phyloP scores from a whole-genome alignment of 2,797 vertebrate genomes.

The Sternotherus odoratus region DNA sequence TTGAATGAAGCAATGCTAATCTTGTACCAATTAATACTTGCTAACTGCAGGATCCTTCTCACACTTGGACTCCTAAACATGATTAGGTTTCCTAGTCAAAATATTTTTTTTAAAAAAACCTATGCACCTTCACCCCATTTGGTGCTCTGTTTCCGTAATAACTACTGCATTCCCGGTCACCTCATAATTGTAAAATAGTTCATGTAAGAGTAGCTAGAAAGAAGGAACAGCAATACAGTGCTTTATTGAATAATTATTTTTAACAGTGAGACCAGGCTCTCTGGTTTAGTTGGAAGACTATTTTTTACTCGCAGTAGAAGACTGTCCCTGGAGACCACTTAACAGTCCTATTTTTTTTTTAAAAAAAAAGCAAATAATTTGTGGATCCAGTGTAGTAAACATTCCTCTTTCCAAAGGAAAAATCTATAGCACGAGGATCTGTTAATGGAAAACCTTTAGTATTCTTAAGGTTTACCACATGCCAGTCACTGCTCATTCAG shows the following conservation, averaged over 20 bases:
- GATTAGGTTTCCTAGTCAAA: not conserved
- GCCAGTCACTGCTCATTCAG: not conserved
- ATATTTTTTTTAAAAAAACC: not conserved
- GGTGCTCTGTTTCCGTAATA: not conserved
- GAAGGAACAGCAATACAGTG: not conserved
- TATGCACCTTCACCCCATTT: not conserved
- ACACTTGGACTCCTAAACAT: not conserved
- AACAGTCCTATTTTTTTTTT: not conserved
- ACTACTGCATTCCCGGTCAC: not conserved
- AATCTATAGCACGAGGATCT: not conserved
- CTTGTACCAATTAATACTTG: not conserved
- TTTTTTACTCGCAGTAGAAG: not conserved
- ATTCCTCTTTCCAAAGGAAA: not conserved
- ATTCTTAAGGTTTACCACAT: not conserved
- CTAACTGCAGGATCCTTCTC: not conserved
- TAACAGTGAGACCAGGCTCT: not conserved
- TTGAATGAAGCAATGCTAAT: conserved; percentile 11
- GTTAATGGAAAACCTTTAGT: not conserved
- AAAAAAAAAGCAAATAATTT: not conserved
- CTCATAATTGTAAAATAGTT: not conserved
- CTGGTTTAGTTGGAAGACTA: not conserved
- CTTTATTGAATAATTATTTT: not conserved
- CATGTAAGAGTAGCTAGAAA: not conserved
- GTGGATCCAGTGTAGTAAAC: not conserved
- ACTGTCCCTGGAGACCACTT: not conserved